Percentiles rank a stretch among this genome's conserved stretches.
These are phyloP conservation scores for Tachypleus tridentatus DNA, from an alignment of 1,140 invertebrate genomes.

Conservation along the genomic window DNA sequence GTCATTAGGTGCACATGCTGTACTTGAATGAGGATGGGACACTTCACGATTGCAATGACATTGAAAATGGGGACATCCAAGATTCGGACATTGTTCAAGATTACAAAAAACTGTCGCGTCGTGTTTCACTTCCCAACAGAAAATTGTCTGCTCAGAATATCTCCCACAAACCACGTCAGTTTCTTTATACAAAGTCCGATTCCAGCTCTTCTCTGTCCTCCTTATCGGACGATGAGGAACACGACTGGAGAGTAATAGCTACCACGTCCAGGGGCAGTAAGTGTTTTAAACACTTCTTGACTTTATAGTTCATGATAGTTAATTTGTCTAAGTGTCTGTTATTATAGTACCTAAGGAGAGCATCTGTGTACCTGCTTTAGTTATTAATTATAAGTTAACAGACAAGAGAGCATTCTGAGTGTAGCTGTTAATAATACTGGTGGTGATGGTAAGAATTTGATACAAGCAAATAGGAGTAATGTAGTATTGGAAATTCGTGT, in stretches of 20 bases:
- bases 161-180: conserved; percentile 47
- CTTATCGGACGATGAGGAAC: conserved; percentile 43
- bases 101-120: conserved; percentile 51
- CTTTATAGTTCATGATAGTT: too few species aligned
- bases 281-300: conserved; percentile 16
- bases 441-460: too few species aligned
- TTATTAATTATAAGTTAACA: too few species aligned
- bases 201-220: conserved; percentile 33
- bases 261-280: conserved; percentile 42
- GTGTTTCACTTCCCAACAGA: conserved; percentile 17
- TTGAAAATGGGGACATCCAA: conserved; percentile 50
- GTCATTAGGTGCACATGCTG: conserved; percentile 53
- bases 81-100: conserved; percentile 66
- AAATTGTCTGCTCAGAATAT: conserved; percentile 33
- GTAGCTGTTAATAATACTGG: too few species aligned
- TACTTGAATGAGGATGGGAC: conserved; percentile 60
- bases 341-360: too few species aligned
- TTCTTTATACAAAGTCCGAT: conserved; percentile 48
- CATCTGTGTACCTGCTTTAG: too few species aligned
- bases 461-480: too few species aligned
- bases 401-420: too few species aligned
- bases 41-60: conserved; percentile 61
- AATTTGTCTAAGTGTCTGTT: too few species aligned
- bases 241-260: conserved; percentile 53
- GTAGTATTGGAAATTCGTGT: too few species aligned